Percentiles rank a stretch among this genome's conserved stretches.
Evolutionary conservation across 2,888 invertebrate genomes (phyloP).

Genomic region (Dusona sp.): DNA sequence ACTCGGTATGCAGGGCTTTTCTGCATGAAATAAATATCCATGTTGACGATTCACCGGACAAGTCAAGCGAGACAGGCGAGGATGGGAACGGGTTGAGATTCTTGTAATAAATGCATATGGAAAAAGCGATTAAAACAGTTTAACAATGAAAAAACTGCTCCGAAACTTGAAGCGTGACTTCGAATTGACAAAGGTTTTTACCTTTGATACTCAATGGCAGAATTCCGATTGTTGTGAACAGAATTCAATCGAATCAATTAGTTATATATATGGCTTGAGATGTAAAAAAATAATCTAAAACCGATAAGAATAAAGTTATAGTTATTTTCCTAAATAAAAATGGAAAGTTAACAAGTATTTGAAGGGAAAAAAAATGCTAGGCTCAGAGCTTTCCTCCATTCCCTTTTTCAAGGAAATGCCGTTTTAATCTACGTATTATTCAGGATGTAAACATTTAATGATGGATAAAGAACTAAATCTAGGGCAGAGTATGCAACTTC

Average conservation of each 20-base stretch:
- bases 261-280: neutral
- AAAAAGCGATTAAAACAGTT: neutral
- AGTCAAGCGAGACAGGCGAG: neutral
- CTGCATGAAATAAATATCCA: neutral
- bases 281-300: neutral
- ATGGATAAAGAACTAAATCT: neutral
- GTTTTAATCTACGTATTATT: slow-evolving; percentile 1
- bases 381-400: neutral
- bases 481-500: neutral
- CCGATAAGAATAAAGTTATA: neutral
- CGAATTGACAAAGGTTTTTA: no score
- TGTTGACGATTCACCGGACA: neutral
- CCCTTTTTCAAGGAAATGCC: neutral
- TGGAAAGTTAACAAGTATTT: no score
- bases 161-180: no score
- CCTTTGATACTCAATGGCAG: no score
- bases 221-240: neutral
- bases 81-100: neutral
- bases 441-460: slow-evolving; percentile 1
- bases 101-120: neutral
- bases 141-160: neutral
- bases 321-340: neutral
- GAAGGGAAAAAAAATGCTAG: neutral
- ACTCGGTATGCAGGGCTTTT: neutral
- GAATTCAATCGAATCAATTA: neutral